Conservation (phyloP, 2,888 invertebrate genomes). For the Drosophila histrio region DNA sequence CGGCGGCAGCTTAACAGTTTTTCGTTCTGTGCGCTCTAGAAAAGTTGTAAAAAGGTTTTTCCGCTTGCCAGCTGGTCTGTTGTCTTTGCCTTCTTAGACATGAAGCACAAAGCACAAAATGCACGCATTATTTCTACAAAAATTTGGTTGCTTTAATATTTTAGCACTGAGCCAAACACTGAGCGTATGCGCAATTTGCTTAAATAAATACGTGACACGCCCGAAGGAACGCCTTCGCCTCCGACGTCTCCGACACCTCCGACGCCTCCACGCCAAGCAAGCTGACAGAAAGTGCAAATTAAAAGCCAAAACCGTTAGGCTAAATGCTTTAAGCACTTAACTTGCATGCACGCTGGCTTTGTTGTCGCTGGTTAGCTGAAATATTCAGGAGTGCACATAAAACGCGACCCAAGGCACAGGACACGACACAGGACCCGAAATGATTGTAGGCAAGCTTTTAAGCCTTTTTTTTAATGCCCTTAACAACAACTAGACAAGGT, state of each 20-base stretch:
- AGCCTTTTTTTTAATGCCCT: slow-evolving; percentile 77
- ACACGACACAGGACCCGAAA: slow-evolving; percentile 41
- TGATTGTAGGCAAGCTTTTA: slow-evolving; percentile 77
- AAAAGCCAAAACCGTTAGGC: slow-evolving; percentile 66
- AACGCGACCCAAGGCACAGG: slow-evolving; percentile 50
- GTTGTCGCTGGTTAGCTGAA: slow-evolving; percentile 44
- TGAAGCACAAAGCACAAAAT: background rate
- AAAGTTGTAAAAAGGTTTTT: slow-evolving; percentile 76
- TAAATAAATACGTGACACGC: slow-evolving; percentile 68
- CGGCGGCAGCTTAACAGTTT: slow-evolving; percentile 58
- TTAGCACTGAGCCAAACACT: slow-evolving; percentile 39
- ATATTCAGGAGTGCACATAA: slow-evolving; percentile 57
- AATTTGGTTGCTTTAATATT: slow-evolving; percentile 59
- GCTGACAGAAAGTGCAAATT: slow-evolving; percentile 60
- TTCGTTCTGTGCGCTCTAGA: slow-evolving; percentile 39
- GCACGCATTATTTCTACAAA: slow-evolving; percentile 19
- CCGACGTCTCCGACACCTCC: background rate
- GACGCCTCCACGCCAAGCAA: background rate
- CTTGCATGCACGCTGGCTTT: slow-evolving; percentile 52
- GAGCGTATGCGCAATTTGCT: slow-evolving; percentile 70
- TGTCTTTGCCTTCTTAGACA: background rate
- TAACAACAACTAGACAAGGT: slow-evolving; percentile 67
- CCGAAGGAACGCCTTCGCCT: background rate
- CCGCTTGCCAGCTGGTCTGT: slow-evolving; percentile 63
- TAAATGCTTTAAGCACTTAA: slow-evolving; percentile 76